These are phyloP conservation scores for Antigone vipio DNA, from an alignment of 2,113 vertebrate genomes.

Conservation along the genomic window DNA sequence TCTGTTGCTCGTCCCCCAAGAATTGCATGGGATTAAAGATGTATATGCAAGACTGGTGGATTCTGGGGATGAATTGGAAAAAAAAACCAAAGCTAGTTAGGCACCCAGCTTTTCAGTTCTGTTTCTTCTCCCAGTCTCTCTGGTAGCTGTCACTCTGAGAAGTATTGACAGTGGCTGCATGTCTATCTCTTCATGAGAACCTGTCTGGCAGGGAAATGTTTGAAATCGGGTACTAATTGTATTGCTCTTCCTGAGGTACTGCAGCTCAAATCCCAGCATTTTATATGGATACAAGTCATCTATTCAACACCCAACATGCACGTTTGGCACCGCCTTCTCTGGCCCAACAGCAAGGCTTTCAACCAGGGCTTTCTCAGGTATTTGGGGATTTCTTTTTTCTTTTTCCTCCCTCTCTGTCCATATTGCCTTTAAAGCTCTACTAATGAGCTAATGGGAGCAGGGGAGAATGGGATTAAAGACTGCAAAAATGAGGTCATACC, in stretches of 20 bases:
- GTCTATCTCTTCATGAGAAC: not conserved
- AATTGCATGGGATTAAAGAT: not conserved
- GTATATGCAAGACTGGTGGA: not conserved
- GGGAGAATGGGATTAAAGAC: not conserved
- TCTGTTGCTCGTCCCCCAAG: not conserved
- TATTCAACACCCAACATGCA: constrained; percentile 92
- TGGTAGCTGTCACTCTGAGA: not conserved
- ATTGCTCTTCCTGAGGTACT: constrained; percentile 68
- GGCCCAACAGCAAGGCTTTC: constrained; percentile 95
- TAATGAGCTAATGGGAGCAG: not conserved
- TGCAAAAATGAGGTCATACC: not conserved
- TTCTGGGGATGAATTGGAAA: not conserved
- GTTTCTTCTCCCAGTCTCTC: not conserved
- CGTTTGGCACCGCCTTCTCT: constrained; percentile 90
- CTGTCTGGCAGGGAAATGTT: not conserved
- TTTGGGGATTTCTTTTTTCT: not conserved
- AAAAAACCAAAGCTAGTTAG: not conserved
- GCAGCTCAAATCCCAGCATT: constrained; percentile 94
- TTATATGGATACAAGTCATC: constrained; percentile 98
- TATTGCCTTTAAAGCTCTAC: not conserved
- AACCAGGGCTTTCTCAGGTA: constrained; percentile 97
- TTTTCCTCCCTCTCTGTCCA: fast-evolving
- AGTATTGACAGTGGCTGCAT: not conserved
- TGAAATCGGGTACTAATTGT: not conserved
- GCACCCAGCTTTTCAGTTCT: not conserved